Conservation (phyloP, 2,113 vertebrate species). For the Tamias sibiricus region DNA sequence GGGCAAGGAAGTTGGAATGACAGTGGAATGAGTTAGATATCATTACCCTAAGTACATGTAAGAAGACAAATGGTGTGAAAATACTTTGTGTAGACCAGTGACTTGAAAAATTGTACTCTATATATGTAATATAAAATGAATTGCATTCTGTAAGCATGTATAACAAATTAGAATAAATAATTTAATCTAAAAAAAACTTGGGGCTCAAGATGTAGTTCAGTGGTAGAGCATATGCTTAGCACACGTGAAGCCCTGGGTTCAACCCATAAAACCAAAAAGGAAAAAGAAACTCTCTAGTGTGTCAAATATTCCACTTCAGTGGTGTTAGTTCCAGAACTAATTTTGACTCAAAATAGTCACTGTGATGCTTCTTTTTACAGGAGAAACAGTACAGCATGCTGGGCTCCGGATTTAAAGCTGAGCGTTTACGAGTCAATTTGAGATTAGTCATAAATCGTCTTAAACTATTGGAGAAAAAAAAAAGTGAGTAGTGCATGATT, state of each 20-base stretch:
- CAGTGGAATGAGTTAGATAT: too few relatives aligned
- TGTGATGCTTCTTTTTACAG: constrained; percentile 53
- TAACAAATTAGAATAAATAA: too few relatives aligned
- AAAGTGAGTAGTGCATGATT: constrained; percentile 91
- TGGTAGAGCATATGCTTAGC: neutral
- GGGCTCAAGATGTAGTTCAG: neutral
- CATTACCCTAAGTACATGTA: too few relatives aligned
- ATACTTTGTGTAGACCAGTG: too few relatives aligned
- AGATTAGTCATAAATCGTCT: constrained; percentile 97
- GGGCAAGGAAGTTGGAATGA: too few relatives aligned
- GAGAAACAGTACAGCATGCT: constrained; percentile 89
- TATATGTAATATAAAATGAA: too few relatives aligned
- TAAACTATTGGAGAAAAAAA: constrained; percentile 99
- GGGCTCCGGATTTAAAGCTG: constrained; percentile 96
- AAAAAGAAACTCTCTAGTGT: neutral
- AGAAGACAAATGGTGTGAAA: too few relatives aligned
- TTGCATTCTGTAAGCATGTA: too few relatives aligned
- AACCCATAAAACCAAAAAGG: neutral
- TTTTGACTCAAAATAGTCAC: constrained; percentile 19
- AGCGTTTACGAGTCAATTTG: constrained; percentile 96
- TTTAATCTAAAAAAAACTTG: too few relatives aligned
- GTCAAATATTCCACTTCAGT: neutral
- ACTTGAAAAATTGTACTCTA: too few relatives aligned
- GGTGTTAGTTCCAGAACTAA: constrained; percentile 13
- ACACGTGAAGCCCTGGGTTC: neutral